Evolutionary conservation across 2,797 vertebrate species (phyloP).

Genomic region (Euphonia xanthogaster): DNA sequence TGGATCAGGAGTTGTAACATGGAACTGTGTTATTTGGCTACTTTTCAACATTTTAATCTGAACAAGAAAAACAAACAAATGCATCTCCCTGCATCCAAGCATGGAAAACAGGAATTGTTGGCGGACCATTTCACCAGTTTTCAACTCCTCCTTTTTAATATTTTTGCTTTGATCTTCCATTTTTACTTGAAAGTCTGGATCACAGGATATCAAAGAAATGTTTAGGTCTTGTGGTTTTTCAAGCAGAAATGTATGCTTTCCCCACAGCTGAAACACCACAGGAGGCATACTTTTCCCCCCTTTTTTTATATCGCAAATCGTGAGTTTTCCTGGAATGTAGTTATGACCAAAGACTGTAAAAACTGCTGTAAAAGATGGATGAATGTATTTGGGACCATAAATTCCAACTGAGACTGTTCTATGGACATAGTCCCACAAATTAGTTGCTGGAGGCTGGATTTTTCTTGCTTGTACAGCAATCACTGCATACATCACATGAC

Average conservation of each 20-base stretch:
- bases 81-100: constrained; percentile 74
- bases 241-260: constrained; percentile 84
- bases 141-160: constrained; percentile 83
- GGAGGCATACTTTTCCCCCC: constrained; percentile 84
- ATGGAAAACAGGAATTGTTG: constrained; percentile 85
- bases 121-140: constrained; percentile 82
- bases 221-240: constrained; percentile 82
- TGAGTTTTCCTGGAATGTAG: constrained; percentile 87
- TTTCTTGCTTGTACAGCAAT: constrained; percentile 82
- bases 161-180: constrained; percentile 78
- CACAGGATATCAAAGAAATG: constrained; percentile 76
- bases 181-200: constrained; percentile 84
- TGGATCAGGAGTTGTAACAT: constrained; percentile 82
- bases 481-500: constrained; percentile 86
- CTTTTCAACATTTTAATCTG: constrained; percentile 76
- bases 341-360: constrained; percentile 87
- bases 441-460: constrained; percentile 82
- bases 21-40: constrained; percentile 77
- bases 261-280: constrained; percentile 93
- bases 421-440: constrained; percentile 90
- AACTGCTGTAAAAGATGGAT: constrained; percentile 90
- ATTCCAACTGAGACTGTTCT: constrained; percentile 86
- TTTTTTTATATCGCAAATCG: constrained; percentile 83
- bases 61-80: constrained; percentile 83
- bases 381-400: constrained; percentile 94